Evolutionary conservation across 2,113 vertebrate genomes (phyloP), one percentile per base, ranked within the genome.

Genomic region (Actenoides lindsayi): DNA sequence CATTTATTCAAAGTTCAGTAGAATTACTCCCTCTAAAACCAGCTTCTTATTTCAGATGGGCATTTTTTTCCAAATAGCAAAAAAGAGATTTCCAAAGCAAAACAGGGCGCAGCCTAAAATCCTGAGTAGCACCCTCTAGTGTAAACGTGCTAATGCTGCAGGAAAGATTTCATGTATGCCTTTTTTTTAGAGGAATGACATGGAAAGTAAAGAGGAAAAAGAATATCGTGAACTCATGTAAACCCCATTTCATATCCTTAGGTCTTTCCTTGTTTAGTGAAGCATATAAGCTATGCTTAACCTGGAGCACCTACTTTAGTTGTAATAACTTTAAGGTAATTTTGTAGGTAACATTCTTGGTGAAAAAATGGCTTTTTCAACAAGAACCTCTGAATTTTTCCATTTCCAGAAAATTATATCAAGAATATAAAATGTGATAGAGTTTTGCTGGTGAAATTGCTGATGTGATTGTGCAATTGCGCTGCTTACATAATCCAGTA

Each of bases 71-170:
- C 7, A 62, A 82, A 62, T n/a, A 25, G 0, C 57, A n/a, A 77
- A 42, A 89, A 77, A 77, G 6, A 13, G 21, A 48, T 62, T 90
- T 75, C 23, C 48, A 65, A 77, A 68, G 63, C 44, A 71, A 75
- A 39, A 46, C 9, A 17, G 21, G 48, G 15, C 62, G 12, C 15
- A 75, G 51, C 20, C 41, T 63, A 79, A 84, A 94, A 70, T 76
- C 41, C 54, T 41, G 28, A 68, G 33, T 57, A 90, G 41, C 65
- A 82, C 93, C 95, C 90, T 91, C 96, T 97, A 76, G 90, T 92
- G 94, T 77, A 85, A 90, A 70, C 4, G 37, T 14, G 31, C 11
- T 12, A 31, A 48, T 64, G 50, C 16, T 94, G 92, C 93, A 93
- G 67, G 62, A 51, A 81, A 44, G 27, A 65, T 21, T 83, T 84